Percentiles rank a stretch among this genome's conserved stretches.
These are phyloP conservation scores for Cantharis rustica DNA, from an alignment of 2,888 invertebrate genomes.

Conservation along the genomic window DNA sequence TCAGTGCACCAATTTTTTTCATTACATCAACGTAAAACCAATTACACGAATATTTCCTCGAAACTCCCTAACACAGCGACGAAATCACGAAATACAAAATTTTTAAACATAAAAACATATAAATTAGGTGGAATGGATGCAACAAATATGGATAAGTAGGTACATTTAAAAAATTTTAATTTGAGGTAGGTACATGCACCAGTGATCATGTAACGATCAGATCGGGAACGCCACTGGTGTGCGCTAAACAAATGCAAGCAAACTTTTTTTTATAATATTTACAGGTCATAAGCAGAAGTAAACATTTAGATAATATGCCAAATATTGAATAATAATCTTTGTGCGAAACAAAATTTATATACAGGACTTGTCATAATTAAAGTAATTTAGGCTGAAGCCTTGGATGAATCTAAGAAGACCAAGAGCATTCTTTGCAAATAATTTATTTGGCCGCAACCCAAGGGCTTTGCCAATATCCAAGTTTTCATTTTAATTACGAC, in stretches of 20 bases:
- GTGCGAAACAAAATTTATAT: constrained; percentile 23
- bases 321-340: constrained; percentile 7
- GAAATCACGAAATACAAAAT: background rate
- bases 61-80: background rate
- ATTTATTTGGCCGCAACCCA: too few relatives aligned
- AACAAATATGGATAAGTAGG: background rate
- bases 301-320: constrained; percentile 12
- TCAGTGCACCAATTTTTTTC: constrained; percentile 24
- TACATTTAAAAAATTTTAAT: background rate
- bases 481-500: background rate
- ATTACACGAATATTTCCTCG: background rate
- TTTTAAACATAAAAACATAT: background rate
- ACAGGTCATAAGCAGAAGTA: constrained; percentile 26
- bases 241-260: constrained; percentile 16
- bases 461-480: too few relatives aligned
- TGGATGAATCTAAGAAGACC: too few relatives aligned
- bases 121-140: constrained; percentile 1
- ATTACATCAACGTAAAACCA: background rate
- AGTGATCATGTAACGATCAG: background rate
- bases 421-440: too few relatives aligned
- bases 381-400: too few relatives aligned
- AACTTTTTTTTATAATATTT: constrained; percentile 2
- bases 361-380: background rate
- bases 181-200: background rate
- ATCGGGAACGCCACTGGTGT: background rate